These are phyloP conservation scores for Drosophila incognita DNA, from an alignment of 2,888 invertebrate species.

Conservation along the genomic window DNA sequence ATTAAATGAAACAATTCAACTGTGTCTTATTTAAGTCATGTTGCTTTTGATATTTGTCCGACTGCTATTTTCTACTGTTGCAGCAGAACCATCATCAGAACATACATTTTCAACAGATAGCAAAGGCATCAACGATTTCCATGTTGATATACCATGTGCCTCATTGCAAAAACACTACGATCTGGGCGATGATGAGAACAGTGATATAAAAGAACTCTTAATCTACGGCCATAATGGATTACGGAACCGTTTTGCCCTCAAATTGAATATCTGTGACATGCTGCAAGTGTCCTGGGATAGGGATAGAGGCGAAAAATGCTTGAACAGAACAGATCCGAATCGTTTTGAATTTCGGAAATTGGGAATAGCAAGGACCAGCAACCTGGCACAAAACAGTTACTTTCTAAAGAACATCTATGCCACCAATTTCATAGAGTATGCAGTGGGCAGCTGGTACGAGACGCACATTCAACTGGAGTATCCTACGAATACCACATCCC, in stretches of 20 bases:
- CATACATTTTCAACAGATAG: neutral
- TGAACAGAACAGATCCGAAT: neutral
- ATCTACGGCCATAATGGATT: conserved; percentile 47
- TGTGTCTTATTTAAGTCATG: neutral
- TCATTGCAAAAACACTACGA: neutral
- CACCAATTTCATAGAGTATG: conserved; percentile 16
- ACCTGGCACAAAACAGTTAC: conserved; percentile 10
- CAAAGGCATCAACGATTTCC: neutral
- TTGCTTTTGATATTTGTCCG: neutral
- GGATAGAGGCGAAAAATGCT: no score
- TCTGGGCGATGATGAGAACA: neutral
- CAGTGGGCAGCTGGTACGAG: conserved; percentile 37
- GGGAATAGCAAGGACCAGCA: accelerated
- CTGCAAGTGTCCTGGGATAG: conserved; percentile 32
- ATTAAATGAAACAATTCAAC: neutral
- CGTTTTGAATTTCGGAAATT: neutral
- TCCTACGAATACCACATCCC: neutral
- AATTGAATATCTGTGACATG: conserved; percentile 34
- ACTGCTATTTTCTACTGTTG: neutral
- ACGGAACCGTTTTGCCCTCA: conserved; percentile 41
- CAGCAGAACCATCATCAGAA: neutral
- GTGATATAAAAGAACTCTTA: neutral
- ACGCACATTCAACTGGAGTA: conserved; percentile 5
- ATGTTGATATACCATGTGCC: accelerated
- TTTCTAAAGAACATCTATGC: conserved; percentile 23